phyloP scores from a whole-genome alignment of 2,888 invertebrate genomes.

The Meliscaeva auricollis region DNA sequence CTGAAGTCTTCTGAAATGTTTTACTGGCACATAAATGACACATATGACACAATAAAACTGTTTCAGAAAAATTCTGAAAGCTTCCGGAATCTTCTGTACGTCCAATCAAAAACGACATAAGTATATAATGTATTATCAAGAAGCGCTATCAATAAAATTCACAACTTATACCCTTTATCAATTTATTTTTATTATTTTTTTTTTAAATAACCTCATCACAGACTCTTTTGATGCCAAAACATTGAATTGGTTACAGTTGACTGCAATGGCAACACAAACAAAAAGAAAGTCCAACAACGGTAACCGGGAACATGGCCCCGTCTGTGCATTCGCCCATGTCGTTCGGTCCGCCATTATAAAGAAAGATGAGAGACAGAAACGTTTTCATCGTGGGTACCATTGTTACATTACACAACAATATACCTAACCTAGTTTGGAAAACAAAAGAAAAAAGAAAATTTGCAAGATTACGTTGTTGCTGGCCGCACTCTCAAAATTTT shows the following conservation, averaged over 20 bases:
- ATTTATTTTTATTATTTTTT: neutral
- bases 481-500: neutral
- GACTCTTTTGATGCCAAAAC: neutral
- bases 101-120: no score
- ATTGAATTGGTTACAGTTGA: conserved; percentile 56
- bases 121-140: no score
- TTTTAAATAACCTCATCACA: neutral
- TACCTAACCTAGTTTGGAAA: neutral
- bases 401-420: neutral
- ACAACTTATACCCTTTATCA: no score
- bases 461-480: neutral
- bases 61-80: no score
- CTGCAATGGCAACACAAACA: conserved; percentile 43
- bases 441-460: neutral
- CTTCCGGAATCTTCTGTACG: no score
- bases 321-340: conserved; percentile 63
- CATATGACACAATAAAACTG: no score
- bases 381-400: neutral
- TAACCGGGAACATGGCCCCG: conserved; percentile 9
- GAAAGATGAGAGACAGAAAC: conserved; percentile 37
- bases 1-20: no score
- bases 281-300: conserved; percentile 49
- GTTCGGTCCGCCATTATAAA: conserved; percentile 39
- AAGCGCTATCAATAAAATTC: no score
- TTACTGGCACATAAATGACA: no score